Conservation (phyloP, 2,113 vertebrate species). For the Corythaixoides concolor region DNA sequence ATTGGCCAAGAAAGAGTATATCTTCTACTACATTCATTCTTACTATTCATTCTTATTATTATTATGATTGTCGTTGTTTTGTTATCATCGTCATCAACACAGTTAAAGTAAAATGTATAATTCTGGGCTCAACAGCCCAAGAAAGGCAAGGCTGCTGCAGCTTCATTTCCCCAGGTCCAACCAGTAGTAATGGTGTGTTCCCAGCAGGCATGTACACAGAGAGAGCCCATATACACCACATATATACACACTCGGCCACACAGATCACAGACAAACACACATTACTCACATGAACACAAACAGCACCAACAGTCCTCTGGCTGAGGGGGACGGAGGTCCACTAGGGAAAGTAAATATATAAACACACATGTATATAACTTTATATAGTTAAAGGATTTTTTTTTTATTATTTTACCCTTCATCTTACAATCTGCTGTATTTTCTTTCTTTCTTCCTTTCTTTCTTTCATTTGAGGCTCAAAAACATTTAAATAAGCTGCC, state of each 20-base stretch:
- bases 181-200: not conserved
- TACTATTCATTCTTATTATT: not conserved
- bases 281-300: not conserved
- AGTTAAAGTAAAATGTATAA: not conserved
- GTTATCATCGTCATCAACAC: not conserved
- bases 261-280: not conserved
- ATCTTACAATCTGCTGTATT: not conserved
- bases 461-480: not conserved
- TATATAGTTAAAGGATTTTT: not conserved
- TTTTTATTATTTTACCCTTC: not conserved
- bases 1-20: not conserved
- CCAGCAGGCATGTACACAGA: not conserved
- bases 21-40: not conserved
- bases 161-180: accelerated
- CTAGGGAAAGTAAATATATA: not conserved
- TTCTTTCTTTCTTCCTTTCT: not conserved
- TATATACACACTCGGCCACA: accelerated
- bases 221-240: not conserved
- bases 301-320: not conserved
- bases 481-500: not conserved
- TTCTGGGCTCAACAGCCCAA: not conserved
- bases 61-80: not conserved
- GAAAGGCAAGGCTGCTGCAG: not conserved
- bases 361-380: not conserved
- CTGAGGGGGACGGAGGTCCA: not conserved